Evolutionary conservation across 2,113 vertebrate genomes (phyloP).

Genomic region (Piliocolobus tephrosceles): DNA sequence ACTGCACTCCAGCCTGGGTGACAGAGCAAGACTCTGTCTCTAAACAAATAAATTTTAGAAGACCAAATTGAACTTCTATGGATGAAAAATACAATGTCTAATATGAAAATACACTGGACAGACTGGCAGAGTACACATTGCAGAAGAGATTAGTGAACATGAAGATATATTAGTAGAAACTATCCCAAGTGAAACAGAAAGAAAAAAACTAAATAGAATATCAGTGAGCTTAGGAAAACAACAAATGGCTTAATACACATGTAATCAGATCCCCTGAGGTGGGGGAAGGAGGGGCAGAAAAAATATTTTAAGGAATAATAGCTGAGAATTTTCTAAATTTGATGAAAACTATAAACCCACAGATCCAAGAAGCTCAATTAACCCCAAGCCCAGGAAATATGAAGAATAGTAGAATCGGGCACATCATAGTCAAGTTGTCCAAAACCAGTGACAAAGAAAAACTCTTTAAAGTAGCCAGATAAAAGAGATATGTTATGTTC

Average conservation of each 20-base stretch:
- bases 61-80: neutral
- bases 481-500: neutral
- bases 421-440: neutral
- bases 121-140: neutral
- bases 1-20: no score
- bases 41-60: no score
- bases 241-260: neutral
- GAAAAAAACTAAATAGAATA: neutral
- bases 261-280: neutral
- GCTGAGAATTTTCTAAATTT: neutral
- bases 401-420: neutral
- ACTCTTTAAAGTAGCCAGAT: conserved; percentile 8
- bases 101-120: neutral
- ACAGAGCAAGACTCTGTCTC: no score
- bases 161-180: neutral
- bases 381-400: neutral
- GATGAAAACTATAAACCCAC: neutral
- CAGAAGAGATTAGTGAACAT: neutral
- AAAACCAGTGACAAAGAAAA: neutral
- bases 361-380: neutral
- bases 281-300: neutral
- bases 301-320: neutral
- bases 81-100: conserved; percentile 18
- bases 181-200: neutral
- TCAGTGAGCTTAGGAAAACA: neutral